Conservation (phyloP, 2,888 invertebrate species). For the Dicyrtomina minuta region DNA sequence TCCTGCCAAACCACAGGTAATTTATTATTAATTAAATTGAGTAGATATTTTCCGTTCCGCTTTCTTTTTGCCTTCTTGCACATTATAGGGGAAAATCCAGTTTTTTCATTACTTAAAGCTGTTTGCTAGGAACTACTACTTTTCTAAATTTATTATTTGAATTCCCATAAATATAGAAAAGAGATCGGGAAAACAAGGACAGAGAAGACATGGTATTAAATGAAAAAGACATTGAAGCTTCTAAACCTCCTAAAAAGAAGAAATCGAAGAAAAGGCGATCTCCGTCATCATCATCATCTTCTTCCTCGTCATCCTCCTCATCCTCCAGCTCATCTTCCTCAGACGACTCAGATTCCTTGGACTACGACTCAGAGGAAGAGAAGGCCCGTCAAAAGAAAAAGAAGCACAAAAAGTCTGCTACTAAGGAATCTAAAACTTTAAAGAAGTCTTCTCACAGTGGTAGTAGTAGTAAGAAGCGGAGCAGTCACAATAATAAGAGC, state of each 20-base stretch:
- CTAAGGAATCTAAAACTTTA: not conserved
- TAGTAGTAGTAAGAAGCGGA: not conserved
- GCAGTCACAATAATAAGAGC: not conserved
- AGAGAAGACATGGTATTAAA: too few species aligned
- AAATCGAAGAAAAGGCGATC: slow-evolving; percentile 12
- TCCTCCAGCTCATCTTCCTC: not conserved
- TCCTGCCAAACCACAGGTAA: slow-evolving; percentile 2
- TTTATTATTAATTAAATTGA: not conserved
- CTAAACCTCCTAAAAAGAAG: slow-evolving; percentile 3
- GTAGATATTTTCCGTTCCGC: not conserved
- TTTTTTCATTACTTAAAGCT: too few species aligned
- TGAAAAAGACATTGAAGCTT: too few species aligned
- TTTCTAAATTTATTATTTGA: too few species aligned
- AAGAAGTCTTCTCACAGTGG: not conserved
- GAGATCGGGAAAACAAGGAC: not conserved
- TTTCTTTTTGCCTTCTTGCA: not conserved
- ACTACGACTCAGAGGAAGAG: slow-evolving; percentile 12
- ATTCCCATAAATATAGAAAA: too few species aligned
- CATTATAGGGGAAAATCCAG: not conserved
- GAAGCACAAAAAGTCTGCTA: slow-evolving; percentile 1
- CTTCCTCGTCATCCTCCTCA: slow-evolving; percentile 9
- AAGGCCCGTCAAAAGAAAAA: not conserved
- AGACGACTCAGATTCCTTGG: not conserved
- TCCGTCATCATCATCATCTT: slow-evolving; percentile 8
- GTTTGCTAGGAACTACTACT: too few species aligned